Percentiles rank a stretch among this genome's conserved stretches.
These are phyloP conservation scores for Tortrix viridana DNA, from an alignment of 2,888 invertebrate genomes.

Conservation along the genomic window DNA sequence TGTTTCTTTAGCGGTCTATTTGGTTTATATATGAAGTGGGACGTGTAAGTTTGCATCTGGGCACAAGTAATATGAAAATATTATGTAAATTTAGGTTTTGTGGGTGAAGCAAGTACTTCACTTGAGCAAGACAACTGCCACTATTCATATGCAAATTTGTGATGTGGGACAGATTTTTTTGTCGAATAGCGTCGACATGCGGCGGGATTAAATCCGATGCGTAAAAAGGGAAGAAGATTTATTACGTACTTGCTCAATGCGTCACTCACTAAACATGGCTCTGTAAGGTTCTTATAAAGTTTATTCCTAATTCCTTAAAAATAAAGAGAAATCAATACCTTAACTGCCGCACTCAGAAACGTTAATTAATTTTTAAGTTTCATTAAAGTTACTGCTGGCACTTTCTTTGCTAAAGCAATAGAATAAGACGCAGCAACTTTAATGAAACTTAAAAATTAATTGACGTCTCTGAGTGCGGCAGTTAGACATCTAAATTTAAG, in stretches of 20 bases:
- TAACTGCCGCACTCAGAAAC: too few relatives aligned
- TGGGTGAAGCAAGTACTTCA: constrained; percentile 54
- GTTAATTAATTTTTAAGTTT: too few relatives aligned
- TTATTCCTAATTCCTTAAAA: not conserved
- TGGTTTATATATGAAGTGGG: constrained; percentile 35
- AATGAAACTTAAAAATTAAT: too few relatives aligned
- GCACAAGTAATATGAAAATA: constrained; percentile 57
- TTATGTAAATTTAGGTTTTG: constrained; percentile 67
- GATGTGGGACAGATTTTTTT: constrained; percentile 60
- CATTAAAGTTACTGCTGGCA: too few relatives aligned
- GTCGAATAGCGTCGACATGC: constrained; percentile 56
- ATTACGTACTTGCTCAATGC: constrained; percentile 25
- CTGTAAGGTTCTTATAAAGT: constrained; percentile 9
- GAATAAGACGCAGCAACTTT: too few relatives aligned
- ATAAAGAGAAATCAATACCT: too few relatives aligned
- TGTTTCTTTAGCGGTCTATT: constrained; percentile 8
- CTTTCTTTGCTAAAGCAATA: too few relatives aligned
- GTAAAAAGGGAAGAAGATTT: constrained; percentile 32
- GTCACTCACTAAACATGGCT: constrained; percentile 15
- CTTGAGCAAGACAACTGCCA: constrained; percentile 53
- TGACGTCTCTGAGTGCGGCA: too few relatives aligned
- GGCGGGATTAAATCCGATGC: constrained; percentile 32
- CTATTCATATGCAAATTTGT: constrained; percentile 70
- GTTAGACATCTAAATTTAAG: too few relatives aligned
- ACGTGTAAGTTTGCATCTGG: constrained; percentile 48